These are phyloP conservation scores for Manis crassicaudata DNA, from an alignment of 2,797 vertebrate species.

Conservation along the genomic window DNA sequence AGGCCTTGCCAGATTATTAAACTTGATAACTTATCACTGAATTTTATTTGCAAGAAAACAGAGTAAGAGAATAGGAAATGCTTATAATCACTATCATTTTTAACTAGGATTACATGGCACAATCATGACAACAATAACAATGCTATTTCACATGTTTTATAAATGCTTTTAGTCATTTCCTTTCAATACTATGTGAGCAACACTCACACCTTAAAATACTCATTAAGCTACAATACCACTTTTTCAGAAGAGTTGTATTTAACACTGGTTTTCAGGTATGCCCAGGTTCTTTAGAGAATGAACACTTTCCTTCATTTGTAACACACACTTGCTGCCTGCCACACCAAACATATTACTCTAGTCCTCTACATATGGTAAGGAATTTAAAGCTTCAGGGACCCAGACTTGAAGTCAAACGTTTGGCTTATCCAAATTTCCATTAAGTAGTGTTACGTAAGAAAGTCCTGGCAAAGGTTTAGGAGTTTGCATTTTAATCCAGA, in stretches of 20 bases:
- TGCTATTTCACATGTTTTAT: background rate
- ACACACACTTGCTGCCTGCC: background rate
- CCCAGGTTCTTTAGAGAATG: background rate
- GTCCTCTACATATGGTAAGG: background rate
- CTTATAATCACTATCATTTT: background rate
- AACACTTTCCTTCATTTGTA: background rate
- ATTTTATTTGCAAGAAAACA: background rate
- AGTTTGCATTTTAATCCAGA: background rate
- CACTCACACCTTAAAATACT: background rate
- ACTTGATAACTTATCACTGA: background rate
- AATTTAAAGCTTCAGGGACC: background rate
- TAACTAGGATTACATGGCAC: background rate
- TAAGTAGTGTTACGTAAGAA: background rate
- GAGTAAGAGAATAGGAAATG: background rate
- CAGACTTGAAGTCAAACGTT: background rate
- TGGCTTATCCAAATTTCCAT: conserved; percentile 19
- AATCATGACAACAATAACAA: background rate
- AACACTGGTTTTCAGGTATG: conserved; percentile 12
- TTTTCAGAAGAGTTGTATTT: background rate
- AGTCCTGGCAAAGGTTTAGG: background rate
- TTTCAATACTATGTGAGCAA: background rate
- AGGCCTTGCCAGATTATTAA: background rate
- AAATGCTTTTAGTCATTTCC: conserved; percentile 17
- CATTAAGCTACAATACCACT: background rate
- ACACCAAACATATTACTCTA: background rate